Percentiles rank a stretch among this genome's conserved stretches.
Conservation (phyloP, 1,140 invertebrate species). For the Nasonia vitripennis region DNA sequence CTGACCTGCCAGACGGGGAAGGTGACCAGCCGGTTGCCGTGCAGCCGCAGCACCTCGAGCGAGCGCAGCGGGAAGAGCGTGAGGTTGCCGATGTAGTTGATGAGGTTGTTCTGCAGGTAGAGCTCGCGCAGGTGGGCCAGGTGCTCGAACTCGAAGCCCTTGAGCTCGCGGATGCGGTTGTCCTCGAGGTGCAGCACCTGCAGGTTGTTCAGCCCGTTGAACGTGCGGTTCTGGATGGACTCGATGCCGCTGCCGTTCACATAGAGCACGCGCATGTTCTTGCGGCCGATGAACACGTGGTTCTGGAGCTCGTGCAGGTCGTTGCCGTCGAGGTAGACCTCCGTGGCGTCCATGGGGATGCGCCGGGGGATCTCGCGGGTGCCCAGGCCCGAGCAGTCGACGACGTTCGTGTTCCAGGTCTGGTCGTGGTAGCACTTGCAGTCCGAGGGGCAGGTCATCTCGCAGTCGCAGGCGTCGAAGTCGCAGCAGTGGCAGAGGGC, state of each 20-base stretch:
- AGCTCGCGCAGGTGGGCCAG: constrained; percentile 87
- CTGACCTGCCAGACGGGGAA: constrained; percentile 91
- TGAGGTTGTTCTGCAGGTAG: constrained; percentile 90
- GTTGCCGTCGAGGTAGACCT: constrained; percentile 94
- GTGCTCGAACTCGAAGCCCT: constrained; percentile 93
- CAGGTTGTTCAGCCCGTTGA: constrained; percentile 89
- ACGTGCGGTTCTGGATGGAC: constrained; percentile 92
- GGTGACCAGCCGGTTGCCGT: constrained; percentile 88
- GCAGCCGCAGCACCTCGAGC: constrained; percentile 86
- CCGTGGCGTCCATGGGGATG: constrained; percentile 95
- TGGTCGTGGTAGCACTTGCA: constrained; percentile 95
- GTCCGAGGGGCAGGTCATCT: constrained; percentile 94
- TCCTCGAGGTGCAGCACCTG: constrained; percentile 90
- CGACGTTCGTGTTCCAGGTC: constrained; percentile 94
- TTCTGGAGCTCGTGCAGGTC: constrained; percentile 88
- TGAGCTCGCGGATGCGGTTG: constrained; percentile 86
- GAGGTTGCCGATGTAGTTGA: constrained; percentile 86
- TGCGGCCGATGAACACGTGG: constrained; percentile 93
- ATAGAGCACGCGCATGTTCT: constrained; percentile 90
- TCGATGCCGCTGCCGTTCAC: constrained; percentile 91
- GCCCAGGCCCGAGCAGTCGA: constrained; percentile 89
- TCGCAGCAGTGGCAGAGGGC: constrained; percentile 95
- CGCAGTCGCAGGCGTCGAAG: constrained; percentile 95
- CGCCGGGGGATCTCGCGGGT: constrained; percentile 86
- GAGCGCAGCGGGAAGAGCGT: constrained; percentile 87